A percentile compares a stretch with the other conserved stretches of the same genome.
Conservation (phyloP, 2,113 vertebrate species). For the Apteryx mantelli region DNA sequence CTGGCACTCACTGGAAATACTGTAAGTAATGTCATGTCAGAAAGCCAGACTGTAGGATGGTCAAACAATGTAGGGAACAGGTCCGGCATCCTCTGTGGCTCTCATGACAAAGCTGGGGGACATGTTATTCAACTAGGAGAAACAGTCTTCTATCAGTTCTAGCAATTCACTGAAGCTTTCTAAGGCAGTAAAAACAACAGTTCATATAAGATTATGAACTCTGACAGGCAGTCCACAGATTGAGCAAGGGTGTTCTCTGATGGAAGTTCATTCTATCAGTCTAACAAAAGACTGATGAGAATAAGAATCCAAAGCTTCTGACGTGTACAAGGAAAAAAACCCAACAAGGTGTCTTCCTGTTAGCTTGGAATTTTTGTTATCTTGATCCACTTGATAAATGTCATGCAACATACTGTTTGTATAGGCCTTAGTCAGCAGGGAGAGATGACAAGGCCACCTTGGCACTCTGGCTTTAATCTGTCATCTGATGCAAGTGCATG, state of each 20-base stretch:
- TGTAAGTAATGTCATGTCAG: not conserved
- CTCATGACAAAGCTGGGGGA: not conserved
- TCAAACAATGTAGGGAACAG: not conserved
- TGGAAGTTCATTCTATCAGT: not conserved
- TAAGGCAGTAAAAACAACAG: not conserved
- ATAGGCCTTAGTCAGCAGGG: not conserved
- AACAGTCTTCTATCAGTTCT: not conserved
- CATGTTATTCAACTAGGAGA: not conserved
- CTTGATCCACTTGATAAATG: not conserved
- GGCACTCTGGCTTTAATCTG: not conserved
- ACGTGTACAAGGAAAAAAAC: not conserved
- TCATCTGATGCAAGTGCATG: not conserved
- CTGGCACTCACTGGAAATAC: not conserved
- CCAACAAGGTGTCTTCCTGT: not conserved
- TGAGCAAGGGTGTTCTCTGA: not conserved
- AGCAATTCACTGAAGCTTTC: not conserved
- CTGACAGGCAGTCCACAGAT: not conserved
- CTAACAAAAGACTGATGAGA: not conserved
- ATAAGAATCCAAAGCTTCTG: not conserved
- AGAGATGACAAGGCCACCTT: not conserved
- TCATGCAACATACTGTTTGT: not conserved
- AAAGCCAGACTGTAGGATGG: not conserved
- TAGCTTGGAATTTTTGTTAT: not conserved
- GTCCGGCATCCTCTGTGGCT: not conserved
- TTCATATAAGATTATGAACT: not conserved